Percentiles rank a stretch among this genome's conserved stretches.
phyloP scores from a whole-genome alignment of 2,888 invertebrate genomes.

The Dinocampus coccinellae region DNA sequence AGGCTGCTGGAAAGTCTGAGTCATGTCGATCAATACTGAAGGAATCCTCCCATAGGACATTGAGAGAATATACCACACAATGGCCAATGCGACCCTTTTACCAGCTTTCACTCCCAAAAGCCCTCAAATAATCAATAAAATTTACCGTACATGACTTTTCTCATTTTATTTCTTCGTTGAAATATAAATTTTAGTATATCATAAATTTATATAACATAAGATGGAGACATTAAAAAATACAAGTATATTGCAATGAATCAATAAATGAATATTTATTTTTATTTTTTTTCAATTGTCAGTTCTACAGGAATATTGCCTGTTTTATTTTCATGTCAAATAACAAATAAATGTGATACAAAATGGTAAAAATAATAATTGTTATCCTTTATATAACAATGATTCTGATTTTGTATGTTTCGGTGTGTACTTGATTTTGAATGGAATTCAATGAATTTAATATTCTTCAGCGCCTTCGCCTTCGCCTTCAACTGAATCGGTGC shows the following conservation, averaged over 20 bases:
- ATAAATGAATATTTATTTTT: constrained; percentile 7
- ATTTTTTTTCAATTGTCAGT: constrained; percentile 1
- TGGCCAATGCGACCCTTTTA: constrained; percentile 1
- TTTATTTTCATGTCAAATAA: background rate
- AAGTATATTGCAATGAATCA: background rate
- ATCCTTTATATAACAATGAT: background rate
- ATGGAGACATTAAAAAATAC: background rate
- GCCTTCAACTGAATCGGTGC: constrained; percentile 73
- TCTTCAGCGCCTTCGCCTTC: constrained; percentile 65
- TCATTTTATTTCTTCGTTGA: no score
- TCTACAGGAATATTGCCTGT: background rate
- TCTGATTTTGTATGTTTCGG: background rate
- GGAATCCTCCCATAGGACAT: constrained; percentile 20
- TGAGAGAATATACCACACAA: background rate
- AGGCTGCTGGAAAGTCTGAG: constrained; percentile 22
- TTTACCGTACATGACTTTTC: no score
- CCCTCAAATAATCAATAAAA: constrained; percentile 21
- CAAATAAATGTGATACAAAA: background rate
- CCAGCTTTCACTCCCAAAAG: background rate
- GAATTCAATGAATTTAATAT: constrained; percentile 15
- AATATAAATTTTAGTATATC: no score
- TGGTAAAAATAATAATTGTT: background rate
- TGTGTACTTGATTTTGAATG: no score
- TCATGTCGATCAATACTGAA: constrained; percentile 23
- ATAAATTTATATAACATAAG: no score